Base-by-base conservation (phyloP, 2,797 vertebrate genomes). In the Leucoraja ocellata region DNA sequence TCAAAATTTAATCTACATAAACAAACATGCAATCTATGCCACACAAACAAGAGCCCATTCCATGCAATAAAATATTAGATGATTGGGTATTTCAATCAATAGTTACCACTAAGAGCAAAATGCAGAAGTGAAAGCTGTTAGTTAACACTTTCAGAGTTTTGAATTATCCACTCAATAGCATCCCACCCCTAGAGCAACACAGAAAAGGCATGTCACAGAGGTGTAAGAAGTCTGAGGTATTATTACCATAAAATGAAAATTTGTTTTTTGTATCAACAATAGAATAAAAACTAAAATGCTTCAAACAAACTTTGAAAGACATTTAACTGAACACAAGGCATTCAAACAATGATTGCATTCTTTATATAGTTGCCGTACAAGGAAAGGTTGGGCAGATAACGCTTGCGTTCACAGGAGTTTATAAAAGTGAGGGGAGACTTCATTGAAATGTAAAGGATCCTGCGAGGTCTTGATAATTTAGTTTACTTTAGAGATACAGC, bases 121-220 rank as follows among this genome's bases (percentile, higher is more conserved):
- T 95, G 96, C 94, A 96, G 95, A 95, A 95, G 95, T 96, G 96
- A 93, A 96, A 95, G 94, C 96, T 97, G 94, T 98, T 97, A 97
- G 96, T 96, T 97, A 95, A 97, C 95, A 21, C 97, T 96, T 95
- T 99, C 98, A 94, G 98, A 97, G 96, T 99, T 98, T 95, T 99
- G 97, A 96, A 99, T 99, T 96, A 99, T 98, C 98, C 99, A 99
- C 95, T 99, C 99, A 95, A 99, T 99, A 94, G 99, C 98, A 95
- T 99, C 98, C 98, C 99, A 99, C 94, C 99, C 98, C 98, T 99
- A 95, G 94, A 97, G 96, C 77, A 95, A 96, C 94, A 97, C 94
- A 97, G 94, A 97, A 95, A 94, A 96, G 86, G 94, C 94, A 94
- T 94, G 95, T 94, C 95, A 95, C 88, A 92, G 6, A 94, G 0